Evolutionary conservation across 2,888 invertebrate species (phyloP), one percentile per base, ranked within the genome.

Genomic region (Melieria omissa): DNA sequence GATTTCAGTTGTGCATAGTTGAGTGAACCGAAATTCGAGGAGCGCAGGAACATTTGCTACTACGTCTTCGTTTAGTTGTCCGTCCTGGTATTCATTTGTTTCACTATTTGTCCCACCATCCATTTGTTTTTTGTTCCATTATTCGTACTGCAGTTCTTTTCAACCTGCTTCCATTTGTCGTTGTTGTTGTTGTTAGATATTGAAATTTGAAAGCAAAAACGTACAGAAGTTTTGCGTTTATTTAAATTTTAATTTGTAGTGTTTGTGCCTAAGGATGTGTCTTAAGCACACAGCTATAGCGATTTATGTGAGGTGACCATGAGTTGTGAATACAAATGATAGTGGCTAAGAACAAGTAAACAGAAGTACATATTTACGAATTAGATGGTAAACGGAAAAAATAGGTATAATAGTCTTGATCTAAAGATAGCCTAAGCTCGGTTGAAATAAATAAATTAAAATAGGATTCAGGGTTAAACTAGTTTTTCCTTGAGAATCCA

Each of bases 161-260:
- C 52, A 64, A 54, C 49, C 47, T 55, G 47, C 63, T 58, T 65
- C 46, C 61, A 70, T 72, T 74, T 58, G 65, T 47, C 66, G 47
- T n/a, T n/a, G n/a, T 9, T 16, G 16, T 54, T 54, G 54, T 52
- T 55, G 14, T 73, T 72, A 70, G 70, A 75, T 73, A 64, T 72
- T 67, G 73, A 73, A 75, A 66, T 46, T 67, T 63, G 44, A 63
- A 63, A 60, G 52, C 46, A 65, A 9, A 57, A 66, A 44, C 62
- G 73, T 41, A 46, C 69, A 67, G 74, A 70, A 65, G 29, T 67
- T 74, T 74, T 70, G 71, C 71, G 69, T 74, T 70, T 71, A 73
- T 76, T 74, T 69, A 66, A 71, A 70, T 74, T 74, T 71, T 71
- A 70, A 73, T 73, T 71, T 65, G 69, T 60, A 70, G 65, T 71